Percentiles rank a stretch among this genome's conserved stretches.
Conservation (phyloP, 1,140 invertebrate genomes). For the Atta colombica region DNA sequence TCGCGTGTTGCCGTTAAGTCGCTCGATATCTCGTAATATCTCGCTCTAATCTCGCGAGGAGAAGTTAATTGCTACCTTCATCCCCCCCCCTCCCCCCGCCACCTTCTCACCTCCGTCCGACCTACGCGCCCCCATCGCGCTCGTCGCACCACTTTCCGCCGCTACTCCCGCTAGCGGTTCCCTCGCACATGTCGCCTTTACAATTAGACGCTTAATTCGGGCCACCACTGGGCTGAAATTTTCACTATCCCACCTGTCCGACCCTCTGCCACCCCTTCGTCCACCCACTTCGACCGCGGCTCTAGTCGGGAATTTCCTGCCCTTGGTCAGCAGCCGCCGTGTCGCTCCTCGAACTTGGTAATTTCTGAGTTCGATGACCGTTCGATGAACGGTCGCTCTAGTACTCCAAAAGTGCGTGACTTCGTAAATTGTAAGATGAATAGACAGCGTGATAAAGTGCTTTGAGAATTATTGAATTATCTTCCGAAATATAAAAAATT, state of each 20-base stretch:
- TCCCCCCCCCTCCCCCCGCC: slow-evolving; percentile 64
- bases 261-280: not conserved
- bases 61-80: slow-evolving; percentile 87
- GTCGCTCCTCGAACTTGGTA: slow-evolving; percentile 43
- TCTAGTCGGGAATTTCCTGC: slow-evolving; percentile 62
- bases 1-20: slow-evolving; percentile 87
- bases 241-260: slow-evolving; percentile 42
- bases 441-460: not conserved
- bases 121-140: slow-evolving; percentile 71
- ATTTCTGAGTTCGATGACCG: slow-evolving; percentile 51
- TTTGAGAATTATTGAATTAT: not conserved
- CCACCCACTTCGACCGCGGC: slow-evolving; percentile 48
- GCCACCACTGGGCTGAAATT: slow-evolving; percentile 67
- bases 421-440: not conserved
- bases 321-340: slow-evolving; percentile 65
- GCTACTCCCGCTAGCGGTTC: slow-evolving; percentile 26
- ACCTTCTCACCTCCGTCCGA: slow-evolving; percentile 78
- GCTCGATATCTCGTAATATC: slow-evolving; percentile 87
- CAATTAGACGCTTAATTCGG: slow-evolving; percentile 81
- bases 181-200: slow-evolving; percentile 80
- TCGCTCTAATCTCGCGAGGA: slow-evolving; percentile 86
- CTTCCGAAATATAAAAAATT: not conserved
- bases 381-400: not conserved
- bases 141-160: not conserved
- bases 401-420: not conserved